Evolutionary conservation across 1,140 invertebrate species (phyloP), one percentile per base, ranked within the genome.

Genomic region (Dufourea novaeangliae): DNA sequence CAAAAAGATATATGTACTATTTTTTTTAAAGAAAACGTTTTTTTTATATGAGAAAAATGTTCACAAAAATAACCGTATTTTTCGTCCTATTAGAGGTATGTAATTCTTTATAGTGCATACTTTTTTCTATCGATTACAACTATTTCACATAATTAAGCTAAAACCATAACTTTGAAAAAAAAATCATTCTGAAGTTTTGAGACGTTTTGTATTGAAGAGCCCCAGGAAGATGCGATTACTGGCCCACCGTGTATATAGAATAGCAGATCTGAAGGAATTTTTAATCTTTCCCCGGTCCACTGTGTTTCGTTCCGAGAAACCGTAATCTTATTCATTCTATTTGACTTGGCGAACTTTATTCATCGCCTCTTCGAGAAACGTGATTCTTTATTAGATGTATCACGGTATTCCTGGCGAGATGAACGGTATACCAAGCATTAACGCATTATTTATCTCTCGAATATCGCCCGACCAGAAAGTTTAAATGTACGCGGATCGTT

Each of bases 341-440:
- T 62, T 62, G 39, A 72, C 57, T 62, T 37, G 7, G n/a, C 11
- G 10, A 72, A 72, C 69, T 62, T 46, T 37, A 32, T 20, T 72
- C 71, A 20, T 73, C 32, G 2, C 12, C 14, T 52, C 2, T 3
- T 5, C 27, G 10, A 29, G 29, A 8, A 52, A 41, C 17, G 34
- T 29, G 20, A 25, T 54, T 22, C 11, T 22, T 17, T n/a, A n/a
- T n/a, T n/a, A n/a, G 22, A 64, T 44, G 39, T 29, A 27, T 39
- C 32, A 52, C 27, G 34, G 27, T 5, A 14, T 34, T 10, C 5
- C 17, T 0, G 32, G 10, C 32, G 29, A 8, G 6, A 37, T 20
- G 2, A 32, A 14, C n/a, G 25, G 34, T 20, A 64, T 54, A 12
- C 29, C 39, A 66, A 22, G 39, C 39, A 54, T 66, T 50, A 50